Percentiles rank a stretch among this genome's conserved stretches.
phyloP scores from a whole-genome alignment of 1,140 invertebrate genomes.

The Hylaeus anthracinus region DNA sequence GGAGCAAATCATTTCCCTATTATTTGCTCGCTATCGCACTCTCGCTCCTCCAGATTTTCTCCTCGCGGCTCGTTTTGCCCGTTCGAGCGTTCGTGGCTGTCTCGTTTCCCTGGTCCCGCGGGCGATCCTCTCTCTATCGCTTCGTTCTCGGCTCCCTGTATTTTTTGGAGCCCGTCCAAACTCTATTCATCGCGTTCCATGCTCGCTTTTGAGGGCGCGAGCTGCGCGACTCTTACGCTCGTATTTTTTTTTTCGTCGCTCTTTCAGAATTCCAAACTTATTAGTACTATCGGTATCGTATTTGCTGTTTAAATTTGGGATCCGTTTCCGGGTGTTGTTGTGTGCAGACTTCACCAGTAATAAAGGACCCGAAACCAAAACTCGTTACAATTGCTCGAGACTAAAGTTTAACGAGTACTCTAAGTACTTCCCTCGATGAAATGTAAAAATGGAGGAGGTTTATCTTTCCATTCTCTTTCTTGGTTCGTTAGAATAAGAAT shows the following conservation, averaged over 20 bases:
- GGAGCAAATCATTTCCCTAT: slow-evolving; percentile 82
- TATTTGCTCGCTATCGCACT: slow-evolving; percentile 80
- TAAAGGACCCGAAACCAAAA: too few species aligned
- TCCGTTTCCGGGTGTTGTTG: too few species aligned
- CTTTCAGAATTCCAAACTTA: neutral
- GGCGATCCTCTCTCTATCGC: slow-evolving; percentile 35
- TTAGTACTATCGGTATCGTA: too few species aligned
- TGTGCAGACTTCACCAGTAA: too few species aligned
- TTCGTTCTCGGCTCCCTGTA: slow-evolving; percentile 67
- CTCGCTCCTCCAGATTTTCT: slow-evolving; percentile 67
- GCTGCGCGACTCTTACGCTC: neutral
- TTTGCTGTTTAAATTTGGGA: too few species aligned
- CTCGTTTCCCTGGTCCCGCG: slow-evolving; percentile 18
- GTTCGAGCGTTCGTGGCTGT: slow-evolving; percentile 51
- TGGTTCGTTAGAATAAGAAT: too few species aligned
- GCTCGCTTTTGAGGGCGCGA: neutral
- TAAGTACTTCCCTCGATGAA: too few species aligned
- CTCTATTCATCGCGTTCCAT: slow-evolving; percentile 76
- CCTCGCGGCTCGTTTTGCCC: slow-evolving; percentile 50
- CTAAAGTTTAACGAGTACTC: too few species aligned
- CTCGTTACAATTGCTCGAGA: too few species aligned
- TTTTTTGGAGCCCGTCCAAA: slow-evolving; percentile 80
- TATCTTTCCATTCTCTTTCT: too few species aligned
- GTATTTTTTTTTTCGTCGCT: slow-evolving; percentile 17
- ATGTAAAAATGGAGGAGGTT: too few species aligned